These are phyloP conservation scores for Albula glossodonta DNA, from an alignment of 2,113 vertebrate genomes.

Conservation along the genomic window DNA sequence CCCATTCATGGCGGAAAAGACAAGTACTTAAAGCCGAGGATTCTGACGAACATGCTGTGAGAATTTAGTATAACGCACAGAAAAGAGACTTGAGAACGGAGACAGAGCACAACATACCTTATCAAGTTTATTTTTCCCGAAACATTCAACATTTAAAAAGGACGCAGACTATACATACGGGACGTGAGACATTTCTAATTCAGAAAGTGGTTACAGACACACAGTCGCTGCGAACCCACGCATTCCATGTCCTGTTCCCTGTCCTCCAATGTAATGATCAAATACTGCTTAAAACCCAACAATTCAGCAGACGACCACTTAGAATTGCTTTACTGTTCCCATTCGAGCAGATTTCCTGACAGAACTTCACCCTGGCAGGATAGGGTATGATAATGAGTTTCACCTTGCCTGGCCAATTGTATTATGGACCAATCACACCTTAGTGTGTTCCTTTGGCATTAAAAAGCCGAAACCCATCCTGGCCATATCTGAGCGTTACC, in stretches of 20 bases:
- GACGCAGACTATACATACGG: background rate
- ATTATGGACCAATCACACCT: background rate
- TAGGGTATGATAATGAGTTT: background rate
- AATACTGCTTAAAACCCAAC: background rate
- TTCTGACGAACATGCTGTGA: no score
- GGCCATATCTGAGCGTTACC: background rate
- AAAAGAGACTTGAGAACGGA: no score
- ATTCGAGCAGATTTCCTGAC: background rate
- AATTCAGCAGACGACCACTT: background rate
- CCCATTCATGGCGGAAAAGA: background rate
- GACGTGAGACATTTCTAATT: background rate
- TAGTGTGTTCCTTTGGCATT: background rate
- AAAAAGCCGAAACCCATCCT: no score
- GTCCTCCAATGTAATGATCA: background rate
- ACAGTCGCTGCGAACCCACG: background rate
- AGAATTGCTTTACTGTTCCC: background rate
- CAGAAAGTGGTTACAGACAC: background rate
- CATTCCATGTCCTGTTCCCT: background rate
- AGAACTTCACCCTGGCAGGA: background rate
- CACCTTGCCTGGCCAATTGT: background rate
- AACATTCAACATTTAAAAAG: slow-evolving; percentile 6
- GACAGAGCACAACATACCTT: background rate
- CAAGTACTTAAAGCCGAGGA: background rate
- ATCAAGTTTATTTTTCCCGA: background rate
- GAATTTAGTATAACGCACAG: no score